A percentile compares a stretch with the other conserved stretches of the same genome.
Evolutionary conservation across 2,113 vertebrate genomes (phyloP).

Genomic region (Sinocyclocheilus grahami): DNA sequence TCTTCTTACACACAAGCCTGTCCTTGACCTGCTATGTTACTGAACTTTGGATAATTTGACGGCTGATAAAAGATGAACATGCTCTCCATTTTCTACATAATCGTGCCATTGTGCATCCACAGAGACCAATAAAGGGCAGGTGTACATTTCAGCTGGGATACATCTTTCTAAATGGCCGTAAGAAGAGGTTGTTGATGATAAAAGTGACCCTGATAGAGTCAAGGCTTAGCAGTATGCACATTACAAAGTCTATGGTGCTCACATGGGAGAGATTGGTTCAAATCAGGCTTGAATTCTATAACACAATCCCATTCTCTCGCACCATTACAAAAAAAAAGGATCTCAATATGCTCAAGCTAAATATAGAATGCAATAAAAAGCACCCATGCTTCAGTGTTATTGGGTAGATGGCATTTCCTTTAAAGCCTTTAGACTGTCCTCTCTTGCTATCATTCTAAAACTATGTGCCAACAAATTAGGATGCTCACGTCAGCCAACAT

Average conservation of each 20-base stretch:
- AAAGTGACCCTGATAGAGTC: conserved; percentile 7
- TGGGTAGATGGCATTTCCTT: background rate
- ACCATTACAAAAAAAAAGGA: background rate
- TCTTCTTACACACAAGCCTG: background rate
- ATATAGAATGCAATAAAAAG: conserved; percentile 1
- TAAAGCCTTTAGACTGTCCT: background rate
- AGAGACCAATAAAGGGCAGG: conserved; percentile 29
- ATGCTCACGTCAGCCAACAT: conserved; percentile 1
- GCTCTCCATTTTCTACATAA: conserved; percentile 21
- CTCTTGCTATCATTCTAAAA: background rate
- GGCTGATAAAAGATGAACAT: conserved; percentile 13
- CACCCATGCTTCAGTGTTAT: background rate
- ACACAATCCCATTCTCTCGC: background rate
- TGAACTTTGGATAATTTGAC: conserved; percentile 18
- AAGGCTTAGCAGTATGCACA: background rate
- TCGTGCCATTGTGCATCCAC: conserved; percentile 9
- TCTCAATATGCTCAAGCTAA: background rate
- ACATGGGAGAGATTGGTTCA: background rate
- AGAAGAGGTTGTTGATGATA: conserved; percentile 23
- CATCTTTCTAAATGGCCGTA: conserved; percentile 24
- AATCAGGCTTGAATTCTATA: background rate
- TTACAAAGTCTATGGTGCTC: background rate
- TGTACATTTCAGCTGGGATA: conserved; percentile 17
- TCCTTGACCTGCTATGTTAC: conserved; percentile 25
- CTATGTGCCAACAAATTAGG: conserved; percentile 2